phyloP scores from a whole-genome alignment of 2,797 vertebrate genomes.

The Anisognathus igniventris region DNA sequence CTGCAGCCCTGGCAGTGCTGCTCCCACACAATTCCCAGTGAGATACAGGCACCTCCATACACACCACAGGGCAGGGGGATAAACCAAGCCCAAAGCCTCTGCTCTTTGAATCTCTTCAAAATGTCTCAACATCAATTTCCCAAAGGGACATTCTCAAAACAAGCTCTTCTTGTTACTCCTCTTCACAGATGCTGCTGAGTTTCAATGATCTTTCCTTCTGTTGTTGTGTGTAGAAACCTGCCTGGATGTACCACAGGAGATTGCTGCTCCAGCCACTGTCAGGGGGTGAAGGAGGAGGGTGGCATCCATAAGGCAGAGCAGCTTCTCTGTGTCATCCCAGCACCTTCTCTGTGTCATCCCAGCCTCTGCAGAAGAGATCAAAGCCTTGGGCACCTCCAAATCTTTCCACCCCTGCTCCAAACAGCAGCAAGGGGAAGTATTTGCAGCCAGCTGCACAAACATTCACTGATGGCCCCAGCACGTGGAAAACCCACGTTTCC shows the following conservation, averaged over 20 bases:
- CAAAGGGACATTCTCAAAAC: not conserved
- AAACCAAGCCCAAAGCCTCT: not conserved
- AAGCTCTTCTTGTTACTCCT: not conserved
- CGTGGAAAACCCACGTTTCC: not conserved
- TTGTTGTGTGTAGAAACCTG: not conserved
- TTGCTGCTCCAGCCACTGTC: not conserved
- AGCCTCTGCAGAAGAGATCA: not conserved
- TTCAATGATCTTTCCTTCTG: not conserved
- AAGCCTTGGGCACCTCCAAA: not conserved
- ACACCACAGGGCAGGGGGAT: not conserved
- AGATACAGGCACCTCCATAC: fast-evolving
- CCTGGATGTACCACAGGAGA: not conserved
- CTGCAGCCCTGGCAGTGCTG: not conserved
- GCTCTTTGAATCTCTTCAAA: not conserved
- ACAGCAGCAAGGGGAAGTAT: not conserved
- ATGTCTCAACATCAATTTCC: not conserved
- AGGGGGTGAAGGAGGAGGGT: not conserved
- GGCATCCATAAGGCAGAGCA: not conserved
- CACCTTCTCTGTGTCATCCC: not conserved
- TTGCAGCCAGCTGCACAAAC: constrained; percentile 31
- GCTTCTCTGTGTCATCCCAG: not conserved
- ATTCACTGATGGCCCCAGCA: not conserved
- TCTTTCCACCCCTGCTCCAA: not conserved
- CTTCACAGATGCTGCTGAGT: not conserved
- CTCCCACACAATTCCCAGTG: fast-evolving